These are phyloP conservation scores for Garra rufa DNA, from an alignment of 2,113 vertebrate genomes.

Conservation along the genomic window DNA sequence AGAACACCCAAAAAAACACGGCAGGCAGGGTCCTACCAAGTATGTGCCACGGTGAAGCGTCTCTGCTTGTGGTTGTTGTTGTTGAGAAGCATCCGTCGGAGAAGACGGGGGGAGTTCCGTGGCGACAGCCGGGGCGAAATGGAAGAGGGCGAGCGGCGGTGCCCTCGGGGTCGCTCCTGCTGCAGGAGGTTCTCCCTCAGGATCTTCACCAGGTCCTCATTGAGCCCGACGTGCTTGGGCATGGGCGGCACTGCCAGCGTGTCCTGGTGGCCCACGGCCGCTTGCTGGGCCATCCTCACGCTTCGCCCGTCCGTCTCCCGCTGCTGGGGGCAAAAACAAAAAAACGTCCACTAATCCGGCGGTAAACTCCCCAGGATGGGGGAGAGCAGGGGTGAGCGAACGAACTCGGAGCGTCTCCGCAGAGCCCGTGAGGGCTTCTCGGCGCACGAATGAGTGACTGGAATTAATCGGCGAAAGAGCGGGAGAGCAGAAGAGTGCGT, in stretches of 20 bases:
- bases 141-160: slow-evolving; percentile 84
- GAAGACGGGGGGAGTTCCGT: slow-evolving; percentile 91
- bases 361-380: slow-evolving; percentile 21
- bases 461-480: not conserved
- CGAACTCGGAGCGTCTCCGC: slow-evolving; percentile 25
- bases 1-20: not conserved
- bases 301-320: slow-evolving; percentile 21
- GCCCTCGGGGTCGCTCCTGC: slow-evolving; percentile 84
- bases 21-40: slow-evolving; percentile 85
- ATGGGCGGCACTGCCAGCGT: slow-evolving; percentile 87
- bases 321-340: slow-evolving; percentile 32
- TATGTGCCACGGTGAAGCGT: slow-evolving; percentile 97
- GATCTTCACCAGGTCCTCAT: slow-evolving; percentile 95
- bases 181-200: slow-evolving; percentile 96
- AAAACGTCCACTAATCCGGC: slow-evolving; percentile 50
- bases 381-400: slow-evolving; percentile 8
- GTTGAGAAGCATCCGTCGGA: slow-evolving; percentile 93
- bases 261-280: slow-evolving; percentile 82
- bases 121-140: slow-evolving; percentile 90
- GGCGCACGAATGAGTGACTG: not conserved
- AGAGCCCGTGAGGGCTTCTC: slow-evolving; percentile 25
- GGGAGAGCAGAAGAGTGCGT: slow-evolving; percentile 24
- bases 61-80: slow-evolving; percentile 95
- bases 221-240: slow-evolving; percentile 90
- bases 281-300: slow-evolving; percentile 88